A percentile compares a stretch with the other conserved stretches of the same genome.
phyloP scores from a whole-genome alignment of 2,113 vertebrate species.

The Tachysurus vachellii region DNA sequence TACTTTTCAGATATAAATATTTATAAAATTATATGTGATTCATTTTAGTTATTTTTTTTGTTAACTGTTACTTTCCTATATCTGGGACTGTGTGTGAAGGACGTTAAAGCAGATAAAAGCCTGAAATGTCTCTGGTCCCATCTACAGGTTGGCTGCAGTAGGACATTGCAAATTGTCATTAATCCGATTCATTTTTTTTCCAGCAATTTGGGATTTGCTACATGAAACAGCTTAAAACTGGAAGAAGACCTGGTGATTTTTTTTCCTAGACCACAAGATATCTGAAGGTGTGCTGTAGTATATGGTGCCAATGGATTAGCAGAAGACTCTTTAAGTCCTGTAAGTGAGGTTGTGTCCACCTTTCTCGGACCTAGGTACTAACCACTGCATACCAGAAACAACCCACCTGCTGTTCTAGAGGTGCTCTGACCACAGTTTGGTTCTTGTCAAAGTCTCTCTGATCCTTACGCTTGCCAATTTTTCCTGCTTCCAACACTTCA shows the following conservation, averaged over 20 bases:
- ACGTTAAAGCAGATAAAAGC: background rate
- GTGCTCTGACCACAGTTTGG: too few species aligned
- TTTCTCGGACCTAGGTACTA: too few species aligned
- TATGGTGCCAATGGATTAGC: too few species aligned
- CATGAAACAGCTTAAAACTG: background rate
- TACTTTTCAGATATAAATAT: background rate
- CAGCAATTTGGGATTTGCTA: background rate
- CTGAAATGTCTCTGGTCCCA: conserved; percentile 5
- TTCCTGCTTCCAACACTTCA: too few species aligned
- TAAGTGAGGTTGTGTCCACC: too few species aligned
- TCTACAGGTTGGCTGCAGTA: conserved; percentile 8
- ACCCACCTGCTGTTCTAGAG: too few species aligned
- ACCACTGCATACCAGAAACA: too few species aligned
- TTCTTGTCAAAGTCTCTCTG: too few species aligned
- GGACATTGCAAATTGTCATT: background rate
- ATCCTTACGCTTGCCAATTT: too few species aligned
- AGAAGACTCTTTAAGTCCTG: too few species aligned
- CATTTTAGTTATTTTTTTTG: background rate
- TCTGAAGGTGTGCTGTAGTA: too few species aligned
- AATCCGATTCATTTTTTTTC: background rate
- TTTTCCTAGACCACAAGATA: background rate
- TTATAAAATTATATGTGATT: background rate
- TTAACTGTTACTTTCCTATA: background rate
- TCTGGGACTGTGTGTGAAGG: background rate
- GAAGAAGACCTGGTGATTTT: background rate